Conservation (phyloP, 2,888 invertebrate genomes). For the Eretmocerus hayati region DNA sequence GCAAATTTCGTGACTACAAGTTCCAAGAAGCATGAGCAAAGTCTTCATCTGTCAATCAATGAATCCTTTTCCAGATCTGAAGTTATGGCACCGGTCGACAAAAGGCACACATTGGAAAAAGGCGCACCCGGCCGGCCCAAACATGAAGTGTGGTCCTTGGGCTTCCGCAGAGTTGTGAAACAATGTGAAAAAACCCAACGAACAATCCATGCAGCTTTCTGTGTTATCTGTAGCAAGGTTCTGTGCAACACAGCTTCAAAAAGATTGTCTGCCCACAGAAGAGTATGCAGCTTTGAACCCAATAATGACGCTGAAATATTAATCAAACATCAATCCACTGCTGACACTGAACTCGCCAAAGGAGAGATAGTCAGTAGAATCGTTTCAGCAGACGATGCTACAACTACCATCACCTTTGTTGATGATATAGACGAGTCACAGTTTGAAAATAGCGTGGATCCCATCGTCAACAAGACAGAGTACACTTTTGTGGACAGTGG, state of each 20-base stretch:
- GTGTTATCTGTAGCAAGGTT: constrained; percentile 16
- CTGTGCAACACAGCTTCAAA: constrained; percentile 20
- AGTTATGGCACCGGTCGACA: constrained; percentile 15
- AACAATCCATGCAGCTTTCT: constrained; percentile 18
- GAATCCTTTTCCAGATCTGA: too few relatives aligned
- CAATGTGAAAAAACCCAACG: constrained; percentile 23
- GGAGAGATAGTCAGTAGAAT: constrained; percentile 11
- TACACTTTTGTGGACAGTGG: constrained; percentile 13
- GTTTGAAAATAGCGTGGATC: constrained; percentile 3
- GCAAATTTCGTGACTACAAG: too few relatives aligned
- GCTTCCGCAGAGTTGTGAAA: constrained; percentile 18
- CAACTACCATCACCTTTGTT: constrained; percentile 17
- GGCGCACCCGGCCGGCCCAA: constrained; percentile 18
- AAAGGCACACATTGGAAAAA: constrained; percentile 10
- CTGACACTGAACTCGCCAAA: background rate
- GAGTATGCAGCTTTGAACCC: constrained; percentile 15
- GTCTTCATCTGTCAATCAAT: too few relatives aligned
- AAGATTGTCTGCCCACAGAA: constrained; percentile 14
- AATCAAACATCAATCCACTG: background rate
- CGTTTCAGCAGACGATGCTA: constrained; percentile 9
- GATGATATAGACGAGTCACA: constrained; percentile 9
- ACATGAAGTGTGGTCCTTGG: constrained; percentile 21
- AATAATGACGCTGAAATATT: background rate
- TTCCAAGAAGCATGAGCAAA: too few relatives aligned
- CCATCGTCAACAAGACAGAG: constrained; percentile 8